A percentile compares a stretch with the other conserved stretches of the same genome.
These are phyloP conservation scores for Anastrepha obliqua DNA, from an alignment of 1,140 invertebrate species.

Conservation along the genomic window DNA sequence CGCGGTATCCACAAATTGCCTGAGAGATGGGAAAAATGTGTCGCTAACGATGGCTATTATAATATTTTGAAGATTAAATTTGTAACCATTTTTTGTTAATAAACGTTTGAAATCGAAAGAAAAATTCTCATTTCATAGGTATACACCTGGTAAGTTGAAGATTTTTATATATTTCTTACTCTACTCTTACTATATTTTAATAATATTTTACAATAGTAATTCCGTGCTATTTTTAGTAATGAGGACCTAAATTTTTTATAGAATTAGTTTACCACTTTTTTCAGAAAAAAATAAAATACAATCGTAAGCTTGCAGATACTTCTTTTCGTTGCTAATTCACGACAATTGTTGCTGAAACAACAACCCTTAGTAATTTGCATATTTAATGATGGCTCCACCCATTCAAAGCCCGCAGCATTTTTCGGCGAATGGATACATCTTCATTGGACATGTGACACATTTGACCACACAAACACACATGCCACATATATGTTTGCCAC, in stretches of 20 bases:
- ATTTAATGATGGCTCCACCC: slow-evolving; percentile 52
- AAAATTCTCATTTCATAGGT: too few relatives aligned
- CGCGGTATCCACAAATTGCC: too few relatives aligned
- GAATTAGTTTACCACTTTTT: background rate
- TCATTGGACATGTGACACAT: slow-evolving; percentile 48
- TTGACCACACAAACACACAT: background rate
- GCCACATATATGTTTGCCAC: background rate
- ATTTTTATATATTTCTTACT: too few relatives aligned
- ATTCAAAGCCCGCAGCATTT: background rate
- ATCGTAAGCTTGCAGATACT: background rate
- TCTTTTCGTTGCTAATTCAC: background rate
- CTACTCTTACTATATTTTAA: too few relatives aligned
- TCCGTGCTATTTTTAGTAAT: too few relatives aligned
- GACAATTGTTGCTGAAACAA: slow-evolving; percentile 3
- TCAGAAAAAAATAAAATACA: background rate
- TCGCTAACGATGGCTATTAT: too few relatives aligned
- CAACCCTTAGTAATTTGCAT: slow-evolving; percentile 41
- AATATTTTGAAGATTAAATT: too few relatives aligned
- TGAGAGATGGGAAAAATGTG: too few relatives aligned
- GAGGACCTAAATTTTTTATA: background rate
- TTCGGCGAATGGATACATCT: slow-evolving; percentile 8
- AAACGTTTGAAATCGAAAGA: too few relatives aligned
- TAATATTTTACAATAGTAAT: too few relatives aligned
- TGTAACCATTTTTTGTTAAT: too few relatives aligned
- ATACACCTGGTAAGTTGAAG: too few relatives aligned